Evolutionary conservation across 2,113 vertebrate species (phyloP), one percentile per base, ranked within the genome.

Genomic region (Oreochromis tanganicae): DNA sequence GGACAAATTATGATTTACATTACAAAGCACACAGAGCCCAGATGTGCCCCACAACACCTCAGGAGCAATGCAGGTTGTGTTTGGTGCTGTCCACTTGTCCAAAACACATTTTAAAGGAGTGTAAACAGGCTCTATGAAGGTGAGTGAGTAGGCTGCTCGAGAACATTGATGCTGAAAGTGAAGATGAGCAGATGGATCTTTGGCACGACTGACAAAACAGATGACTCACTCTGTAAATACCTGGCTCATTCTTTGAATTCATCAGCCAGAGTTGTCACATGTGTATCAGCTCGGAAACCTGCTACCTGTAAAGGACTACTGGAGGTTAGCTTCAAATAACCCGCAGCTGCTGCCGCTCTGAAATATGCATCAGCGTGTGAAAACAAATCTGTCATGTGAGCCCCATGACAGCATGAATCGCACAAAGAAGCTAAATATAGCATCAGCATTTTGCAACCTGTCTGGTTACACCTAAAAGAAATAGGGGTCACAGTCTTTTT

Each of bases 351-450:
- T 71, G 83, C 56, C 7, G 17, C 80, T 57, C 24, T 84, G 66
- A 89, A 88, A 86, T 27, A 91, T 55, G 5, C 59, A 88, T 85
- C 3, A 9, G 43, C 56, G 17, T 79, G 50, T 56, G 80, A 89
- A 68, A 91, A 55, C 66, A 86, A 86, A 38, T 41, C 56, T 19
- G 78, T 75, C 89, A 91, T 84, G 88, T 85, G 88, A 91, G 82
- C 73, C 54, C 13, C 5, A 11, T 38, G 43, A 84, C 10, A 5
- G 36, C 75, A n/a, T 55, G 56, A 85, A 84, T 85, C 27, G n/a
- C 43, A 87, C 34, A 80, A n/a, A 43, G 4, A 36, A 48, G 90
- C 71, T 89, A 92, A 93, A 94, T 83, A 91, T 95, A 92, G 92
- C 8, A 5, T 5, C 32, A 8, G 75, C 21, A 80, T 93, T 91